A percentile compares a stretch with the other conserved stretches of the same genome.
These are phyloP conservation scores for Aphodius granarius DNA, from an alignment of 2,888 invertebrate species.

Conservation along the genomic window DNA sequence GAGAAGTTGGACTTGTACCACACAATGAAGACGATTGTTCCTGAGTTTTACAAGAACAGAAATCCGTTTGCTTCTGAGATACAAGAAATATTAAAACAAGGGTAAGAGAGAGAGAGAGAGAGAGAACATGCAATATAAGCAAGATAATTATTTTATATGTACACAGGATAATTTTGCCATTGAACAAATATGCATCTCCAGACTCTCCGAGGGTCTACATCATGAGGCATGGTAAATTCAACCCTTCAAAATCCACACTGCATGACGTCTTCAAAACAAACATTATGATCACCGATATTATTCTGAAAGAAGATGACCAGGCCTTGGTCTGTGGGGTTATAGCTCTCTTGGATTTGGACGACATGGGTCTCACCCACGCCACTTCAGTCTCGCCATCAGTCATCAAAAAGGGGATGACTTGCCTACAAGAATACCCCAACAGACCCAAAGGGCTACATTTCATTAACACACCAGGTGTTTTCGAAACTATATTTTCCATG, in stretches of 20 bases:
- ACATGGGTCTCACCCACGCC: slow-evolving; percentile 58
- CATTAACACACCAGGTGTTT: slow-evolving; percentile 60
- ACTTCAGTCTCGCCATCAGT: slow-evolving; percentile 57
- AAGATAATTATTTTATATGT: neutral
- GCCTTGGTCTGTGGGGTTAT: slow-evolving; percentile 58
- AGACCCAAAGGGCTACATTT: slow-evolving; percentile 62
- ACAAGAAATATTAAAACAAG: slow-evolving; percentile 46
- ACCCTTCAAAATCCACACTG: slow-evolving; percentile 35
- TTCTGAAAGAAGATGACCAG: slow-evolving; percentile 63
- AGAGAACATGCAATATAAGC: slow-evolving; percentile 20
- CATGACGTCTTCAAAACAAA: slow-evolving; percentile 54
- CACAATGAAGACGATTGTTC: slow-evolving; percentile 56
- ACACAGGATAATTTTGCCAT: slow-evolving; percentile 29
- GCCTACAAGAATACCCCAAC: slow-evolving; percentile 62
- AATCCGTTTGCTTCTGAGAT: slow-evolving; percentile 47
- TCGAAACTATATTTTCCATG: slow-evolving; percentile 61
- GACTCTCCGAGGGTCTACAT: slow-evolving; percentile 46
- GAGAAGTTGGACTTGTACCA: slow-evolving; percentile 64
- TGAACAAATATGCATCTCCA: slow-evolving; percentile 36
- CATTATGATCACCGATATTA: slow-evolving; percentile 61
- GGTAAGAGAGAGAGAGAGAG: too few species aligned
- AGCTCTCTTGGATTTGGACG: slow-evolving; percentile 60
- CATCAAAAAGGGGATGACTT: slow-evolving; percentile 56
- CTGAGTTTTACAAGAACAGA: slow-evolving; percentile 56
- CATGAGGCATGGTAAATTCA: slow-evolving; percentile 42